Conservation (phyloP, 2,113 vertebrate genomes). For the Psittacula cyanocephala region DNA sequence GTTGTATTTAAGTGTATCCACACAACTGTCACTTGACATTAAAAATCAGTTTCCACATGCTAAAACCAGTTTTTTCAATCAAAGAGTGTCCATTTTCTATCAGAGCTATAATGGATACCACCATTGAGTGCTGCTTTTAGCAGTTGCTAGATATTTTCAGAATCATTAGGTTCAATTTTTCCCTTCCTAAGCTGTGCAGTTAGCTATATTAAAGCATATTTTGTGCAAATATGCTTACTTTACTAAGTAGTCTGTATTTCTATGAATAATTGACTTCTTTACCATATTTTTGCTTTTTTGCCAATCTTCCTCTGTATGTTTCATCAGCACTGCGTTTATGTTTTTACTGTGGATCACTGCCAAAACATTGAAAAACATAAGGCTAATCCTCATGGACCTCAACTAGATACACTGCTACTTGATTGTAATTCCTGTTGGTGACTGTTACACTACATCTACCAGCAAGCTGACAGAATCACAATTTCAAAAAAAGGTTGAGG, state of each 20-base stretch:
- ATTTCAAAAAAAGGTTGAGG: neutral
- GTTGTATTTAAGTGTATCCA: neutral
- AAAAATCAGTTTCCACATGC: neutral
- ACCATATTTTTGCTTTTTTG: neutral
- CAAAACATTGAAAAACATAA: neutral
- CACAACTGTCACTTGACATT: neutral
- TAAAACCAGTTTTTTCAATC: neutral
- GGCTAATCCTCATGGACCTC: neutral
- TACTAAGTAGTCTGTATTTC: neutral
- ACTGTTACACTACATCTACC: neutral
- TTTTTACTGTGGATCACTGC: neutral
- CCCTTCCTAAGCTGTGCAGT: neutral
- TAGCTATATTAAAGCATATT: neutral
- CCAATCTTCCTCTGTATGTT: neutral
- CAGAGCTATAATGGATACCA: neutral
- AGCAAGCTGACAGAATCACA: neutral
- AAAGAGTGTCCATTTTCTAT: neutral
- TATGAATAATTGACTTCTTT: neutral
- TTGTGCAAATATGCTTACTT: neutral
- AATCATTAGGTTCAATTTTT: neutral
- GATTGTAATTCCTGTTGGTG: neutral
- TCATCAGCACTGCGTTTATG: neutral
- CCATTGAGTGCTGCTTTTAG: neutral
- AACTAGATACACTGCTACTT: neutral
- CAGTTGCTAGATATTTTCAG: neutral